These are phyloP conservation scores for Pardosa pseudoannulata DNA, from an alignment of 2,888 invertebrate species.

Conservation along the genomic window DNA sequence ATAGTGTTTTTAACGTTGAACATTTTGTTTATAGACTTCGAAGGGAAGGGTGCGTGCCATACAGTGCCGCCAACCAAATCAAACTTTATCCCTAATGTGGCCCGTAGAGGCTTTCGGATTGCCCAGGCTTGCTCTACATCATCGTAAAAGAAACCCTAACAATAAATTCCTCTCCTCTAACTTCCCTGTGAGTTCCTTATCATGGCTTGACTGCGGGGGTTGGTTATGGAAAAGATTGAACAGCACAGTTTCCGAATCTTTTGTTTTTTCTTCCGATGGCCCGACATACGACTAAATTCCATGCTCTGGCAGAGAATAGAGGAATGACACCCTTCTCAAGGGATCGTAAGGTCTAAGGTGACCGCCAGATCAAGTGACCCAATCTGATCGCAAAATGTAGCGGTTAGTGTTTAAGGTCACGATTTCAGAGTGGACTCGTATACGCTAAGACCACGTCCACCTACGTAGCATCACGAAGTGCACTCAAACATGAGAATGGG, in stretches of 20 bases:
- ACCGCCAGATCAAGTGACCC: slow-evolving; percentile 24
- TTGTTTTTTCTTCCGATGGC: not conserved
- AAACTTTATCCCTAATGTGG: no score
- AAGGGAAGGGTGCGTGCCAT: no score
- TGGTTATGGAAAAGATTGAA: not conserved
- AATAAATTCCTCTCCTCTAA: no score
- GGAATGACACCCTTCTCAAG: slow-evolving; percentile 9
- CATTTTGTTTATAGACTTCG: no score
- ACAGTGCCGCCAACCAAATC: no score
- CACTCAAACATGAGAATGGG: not conserved
- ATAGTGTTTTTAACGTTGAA: no score
- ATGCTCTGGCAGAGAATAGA: not conserved
- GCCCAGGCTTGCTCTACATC: no score
- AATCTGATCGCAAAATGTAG: slow-evolving; percentile 36
- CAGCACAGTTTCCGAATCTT: not conserved
- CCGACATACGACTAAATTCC: not conserved
- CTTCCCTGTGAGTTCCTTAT: no score
- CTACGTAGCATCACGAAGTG: slow-evolving; percentile 49
- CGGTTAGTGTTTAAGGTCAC: slow-evolving; percentile 44
- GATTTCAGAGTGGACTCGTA: slow-evolving; percentile 30
- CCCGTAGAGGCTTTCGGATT: no score
- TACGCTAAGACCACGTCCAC: slow-evolving; percentile 29
- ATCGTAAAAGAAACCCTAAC: no score
- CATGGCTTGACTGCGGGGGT: not conserved
- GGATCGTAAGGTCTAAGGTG: slow-evolving; percentile 20